These are phyloP conservation scores for Amphibalanus amphitrite DNA, from an alignment of 1,140 invertebrate species.

Conservation along the genomic window DNA sequence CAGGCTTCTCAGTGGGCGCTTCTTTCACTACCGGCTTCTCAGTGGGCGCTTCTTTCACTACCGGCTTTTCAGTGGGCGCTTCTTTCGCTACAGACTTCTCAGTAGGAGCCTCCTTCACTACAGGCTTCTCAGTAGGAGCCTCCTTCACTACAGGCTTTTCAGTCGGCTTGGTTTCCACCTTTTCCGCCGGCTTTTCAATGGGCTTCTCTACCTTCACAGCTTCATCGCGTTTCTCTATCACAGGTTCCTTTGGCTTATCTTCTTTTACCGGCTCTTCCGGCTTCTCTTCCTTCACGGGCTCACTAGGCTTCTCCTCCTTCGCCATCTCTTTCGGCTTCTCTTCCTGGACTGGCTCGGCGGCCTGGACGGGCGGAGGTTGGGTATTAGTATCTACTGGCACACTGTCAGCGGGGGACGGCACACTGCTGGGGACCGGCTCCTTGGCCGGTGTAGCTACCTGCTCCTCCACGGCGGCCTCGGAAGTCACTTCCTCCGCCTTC, in stretches of 20 bases:
- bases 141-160: not conserved
- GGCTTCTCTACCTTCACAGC: not conserved
- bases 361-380: no score
- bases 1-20: no score
- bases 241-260: not conserved
- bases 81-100: not conserved
- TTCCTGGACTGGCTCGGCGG: not conserved
- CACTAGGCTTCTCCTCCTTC: not conserved
- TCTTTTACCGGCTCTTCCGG: not conserved
- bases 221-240: not conserved
- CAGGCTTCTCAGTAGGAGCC: no score
- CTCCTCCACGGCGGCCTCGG: not conserved
- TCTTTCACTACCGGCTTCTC: no score
- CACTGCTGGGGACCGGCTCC: not conserved
- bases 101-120: not conserved
- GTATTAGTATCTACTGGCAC: not conserved
- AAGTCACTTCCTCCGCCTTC: not conserved
- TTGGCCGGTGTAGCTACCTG: not conserved
- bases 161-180: not conserved
- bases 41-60: not conserved
- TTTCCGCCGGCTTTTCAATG: not conserved
- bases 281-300: not conserved
- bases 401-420: not conserved
- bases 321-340: not conserved
- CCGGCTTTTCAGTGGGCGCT: not conserved